Conservation (phyloP, 2,888 invertebrate species). For the Maniola hyperantus region DNA sequence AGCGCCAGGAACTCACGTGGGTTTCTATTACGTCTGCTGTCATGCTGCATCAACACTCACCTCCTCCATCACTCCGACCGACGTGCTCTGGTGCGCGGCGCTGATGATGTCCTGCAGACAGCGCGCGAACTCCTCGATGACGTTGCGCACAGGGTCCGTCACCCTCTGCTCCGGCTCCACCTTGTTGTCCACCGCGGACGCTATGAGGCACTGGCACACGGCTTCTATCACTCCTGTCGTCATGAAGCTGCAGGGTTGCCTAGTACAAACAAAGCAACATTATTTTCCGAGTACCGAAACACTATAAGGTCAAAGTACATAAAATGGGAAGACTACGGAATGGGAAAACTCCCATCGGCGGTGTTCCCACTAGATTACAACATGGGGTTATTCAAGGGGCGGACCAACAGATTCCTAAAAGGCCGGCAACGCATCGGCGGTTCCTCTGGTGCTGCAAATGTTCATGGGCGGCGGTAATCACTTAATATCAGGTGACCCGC, state of each 20-base stretch:
- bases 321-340: too few species aligned
- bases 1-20: background rate
- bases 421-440: too few species aligned
- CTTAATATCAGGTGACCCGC: too few species aligned
- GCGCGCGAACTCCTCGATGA: conserved; percentile 97
- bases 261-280: conserved; percentile 49
- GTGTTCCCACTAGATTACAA: too few species aligned
- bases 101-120: conserved; percentile 96
- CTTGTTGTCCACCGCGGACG: conserved; percentile 94
- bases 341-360: too few species aligned
- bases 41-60: conserved; percentile 36
- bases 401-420: too few species aligned
- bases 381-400: too few species aligned
- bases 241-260: conserved; percentile 94
- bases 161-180: conserved; percentile 91
- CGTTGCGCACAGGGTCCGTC: conserved; percentile 88
- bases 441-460: too few species aligned
- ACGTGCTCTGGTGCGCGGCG: conserved; percentile 59
- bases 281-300: background rate
- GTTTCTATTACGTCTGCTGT: too few species aligned
- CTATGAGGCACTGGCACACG: conserved; percentile 96
- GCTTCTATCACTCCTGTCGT: conserved; percentile 98
- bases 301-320: too few species aligned
- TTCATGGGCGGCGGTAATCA: too few species aligned
- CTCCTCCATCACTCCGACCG: conserved; percentile 46